Base-by-base conservation (phyloP, 2,113 vertebrate genomes). In the Rissa tridactyla region DNA sequence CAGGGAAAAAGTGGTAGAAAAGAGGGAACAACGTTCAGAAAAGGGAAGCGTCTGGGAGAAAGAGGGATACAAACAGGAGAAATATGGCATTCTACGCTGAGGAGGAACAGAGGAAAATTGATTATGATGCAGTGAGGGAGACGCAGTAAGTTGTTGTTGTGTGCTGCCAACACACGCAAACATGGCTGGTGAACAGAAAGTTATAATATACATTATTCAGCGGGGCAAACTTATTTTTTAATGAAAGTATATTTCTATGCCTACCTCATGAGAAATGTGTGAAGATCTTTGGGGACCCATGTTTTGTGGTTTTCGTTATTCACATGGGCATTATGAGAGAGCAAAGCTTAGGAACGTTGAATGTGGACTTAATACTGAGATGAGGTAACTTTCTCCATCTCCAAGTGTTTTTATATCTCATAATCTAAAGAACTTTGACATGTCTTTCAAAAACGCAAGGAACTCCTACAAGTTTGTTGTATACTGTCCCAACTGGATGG, bases 221-320 rank as follows among this genome's bases (percentile, higher is more conserved):
- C 47, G 55, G 38, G 68, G 55, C 32, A 90, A 94, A 95, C 38
- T 90, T 81, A 88, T 94, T 93, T 92, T 94, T 92, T 96, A 92
- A 93, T 97, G 92, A 54, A 94, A 88, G 76, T 68, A 71, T 92
- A 71, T 78, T 93, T 93, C 72, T 86, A 68, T 72, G 65, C 65
- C 65, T 91, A 81, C 52, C 76, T 88, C 91, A 78, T 2, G 11
- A 90, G 94, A 94, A 93, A 95, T 68, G 69, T 69, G 73, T 90
- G 88, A 92, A 92, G 47, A 88, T 91, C 80, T 88, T 82, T 26
- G 65, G 92, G 60, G 86, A 92, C 34, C 29, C 30, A 14, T 51
- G 60, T 88, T 94, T 88, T 92, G 79, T 95, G 82, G 85, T 13
- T 86, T 92, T 88, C 1, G 9, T 75, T 91, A 95, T 72, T 83